Evolutionary conservation across 2,888 invertebrate genomes (phyloP), one percentile per base, ranked within the genome.

Genomic region (Imbricaverruca yamaguchii): DNA sequence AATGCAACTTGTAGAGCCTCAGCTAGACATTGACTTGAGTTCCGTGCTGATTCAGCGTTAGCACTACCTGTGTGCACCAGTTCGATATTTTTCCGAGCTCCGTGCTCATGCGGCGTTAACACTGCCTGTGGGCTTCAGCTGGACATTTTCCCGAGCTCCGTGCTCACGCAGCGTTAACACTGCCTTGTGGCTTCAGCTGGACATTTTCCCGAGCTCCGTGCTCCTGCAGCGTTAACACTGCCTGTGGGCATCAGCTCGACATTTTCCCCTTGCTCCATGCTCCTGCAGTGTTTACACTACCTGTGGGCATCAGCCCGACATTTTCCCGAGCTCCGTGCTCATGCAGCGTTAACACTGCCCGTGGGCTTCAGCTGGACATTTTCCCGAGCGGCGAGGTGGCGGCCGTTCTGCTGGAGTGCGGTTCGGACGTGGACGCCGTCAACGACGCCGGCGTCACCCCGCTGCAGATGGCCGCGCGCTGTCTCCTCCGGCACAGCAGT

Each of bases 401-500:
- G 18, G 80, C 80, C 67, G 83, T 84, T 81, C 83, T 84, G 53
- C 87, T 88, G 82, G 90, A 91, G 84, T 92, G 93, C 87, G 95
- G 95, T 80, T 93, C 94, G 23, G 89, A 91, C 86, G 91, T 93
- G 0, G 92, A 93, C 87, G 92, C 92, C 61, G 90, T 91, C 85
- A 95, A 95, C 88, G 91, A 91, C 86, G 90, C 91, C 82, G 91
- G 92, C 85, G 92, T 92, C 81, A 94, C 95, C 79, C 91, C 96
- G 81, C 90, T 96, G 84, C 95, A 95, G 88, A 90, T 93, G 83
- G 94, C 94, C 63, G 91, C 93, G 83, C 90, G 91, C 83, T 91
- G 91, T n/a, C 91, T 92, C 87, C 94, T 94, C 88, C 93, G 91
- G 87, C 90, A 90, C 83, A 89, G 90, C 84, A 89, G 90, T 87